Evolutionary conservation across 2,113 vertebrate species (phyloP).

Genomic region (Anarrhichthys ocellatus): DNA sequence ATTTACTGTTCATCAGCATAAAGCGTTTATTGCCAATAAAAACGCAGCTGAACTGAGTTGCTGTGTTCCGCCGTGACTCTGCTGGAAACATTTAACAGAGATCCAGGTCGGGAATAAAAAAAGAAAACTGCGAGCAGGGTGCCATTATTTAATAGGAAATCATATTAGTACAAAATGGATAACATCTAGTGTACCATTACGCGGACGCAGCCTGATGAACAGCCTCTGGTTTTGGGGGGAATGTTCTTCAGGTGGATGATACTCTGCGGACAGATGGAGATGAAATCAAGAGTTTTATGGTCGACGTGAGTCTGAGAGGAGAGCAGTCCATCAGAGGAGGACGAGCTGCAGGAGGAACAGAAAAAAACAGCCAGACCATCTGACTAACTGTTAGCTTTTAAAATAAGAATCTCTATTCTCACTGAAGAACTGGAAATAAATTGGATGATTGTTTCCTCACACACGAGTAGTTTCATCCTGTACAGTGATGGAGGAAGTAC

Average conservation of each 20-base stretch:
- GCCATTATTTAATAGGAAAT: constrained; percentile 14
- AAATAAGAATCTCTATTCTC: neutral
- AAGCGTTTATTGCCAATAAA: constrained; percentile 14
- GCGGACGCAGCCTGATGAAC: constrained; percentile 8
- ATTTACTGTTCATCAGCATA: constrained; percentile 10
- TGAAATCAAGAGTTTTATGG: constrained; percentile 71
- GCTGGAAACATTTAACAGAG: constrained; percentile 3
- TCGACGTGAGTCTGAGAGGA: constrained; percentile 32
- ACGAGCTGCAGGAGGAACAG: neutral
- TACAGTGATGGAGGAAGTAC: too few relatives aligned
- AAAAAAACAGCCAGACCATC: too few relatives aligned
- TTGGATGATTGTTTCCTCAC: neutral
- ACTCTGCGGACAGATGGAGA: constrained; percentile 63
- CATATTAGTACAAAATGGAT: constrained; percentile 14
- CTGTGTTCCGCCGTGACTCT: neutral
- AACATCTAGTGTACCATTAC: constrained; percentile 16
- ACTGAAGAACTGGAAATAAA: neutral
- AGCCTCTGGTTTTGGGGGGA: constrained; percentile 7
- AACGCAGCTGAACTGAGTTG: neutral
- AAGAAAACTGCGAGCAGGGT: neutral
- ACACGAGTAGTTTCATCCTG: too few relatives aligned
- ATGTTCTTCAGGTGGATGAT: constrained; percentile 39
- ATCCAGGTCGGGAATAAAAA: neutral
- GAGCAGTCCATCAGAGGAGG: neutral
- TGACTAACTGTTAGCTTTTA: too few relatives aligned